Evolutionary conservation across 2,888 invertebrate species (phyloP).

Genomic region (Nemoura dubitans): DNA sequence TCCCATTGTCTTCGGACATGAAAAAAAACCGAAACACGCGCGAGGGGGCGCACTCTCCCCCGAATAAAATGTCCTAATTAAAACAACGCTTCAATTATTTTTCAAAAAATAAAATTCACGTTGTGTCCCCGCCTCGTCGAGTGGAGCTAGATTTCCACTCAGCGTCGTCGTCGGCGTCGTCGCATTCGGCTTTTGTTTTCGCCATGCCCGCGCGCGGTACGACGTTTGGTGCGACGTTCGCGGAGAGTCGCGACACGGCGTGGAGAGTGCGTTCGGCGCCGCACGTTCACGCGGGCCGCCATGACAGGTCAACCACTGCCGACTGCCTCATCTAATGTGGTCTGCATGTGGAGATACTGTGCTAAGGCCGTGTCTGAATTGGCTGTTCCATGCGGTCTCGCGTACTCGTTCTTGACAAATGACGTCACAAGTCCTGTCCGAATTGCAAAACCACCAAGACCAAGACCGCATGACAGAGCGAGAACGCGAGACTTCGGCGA

Average conservation of each 20-base stretch:
- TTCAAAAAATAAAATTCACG: neutral
- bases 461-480: too few relatives aligned
- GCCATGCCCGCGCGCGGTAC: neutral
- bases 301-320: too few relatives aligned
- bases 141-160: conserved; percentile 14
- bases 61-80: neutral
- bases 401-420: too few relatives aligned
- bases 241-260: neutral
- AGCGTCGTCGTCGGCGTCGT: neutral
- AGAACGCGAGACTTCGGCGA: too few relatives aligned
- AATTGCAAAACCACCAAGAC: too few relatives aligned
- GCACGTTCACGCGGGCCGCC: too few relatives aligned
- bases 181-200: conserved; percentile 5
- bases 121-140: neutral
- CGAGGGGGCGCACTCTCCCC: neutral
- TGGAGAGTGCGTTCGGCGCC: too few relatives aligned
- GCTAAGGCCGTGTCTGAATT: too few relatives aligned
- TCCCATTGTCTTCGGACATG: neutral
- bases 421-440: too few relatives aligned
- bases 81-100: neutral
- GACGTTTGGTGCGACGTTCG: neutral
- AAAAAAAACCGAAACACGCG: neutral
- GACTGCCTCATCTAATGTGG: too few relatives aligned
- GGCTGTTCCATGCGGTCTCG: too few relatives aligned
- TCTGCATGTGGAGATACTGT: too few relatives aligned